These are phyloP conservation scores for Mesopsocus fuscifrons DNA, from an alignment of 2,888 invertebrate genomes.

Conservation along the genomic window DNA sequence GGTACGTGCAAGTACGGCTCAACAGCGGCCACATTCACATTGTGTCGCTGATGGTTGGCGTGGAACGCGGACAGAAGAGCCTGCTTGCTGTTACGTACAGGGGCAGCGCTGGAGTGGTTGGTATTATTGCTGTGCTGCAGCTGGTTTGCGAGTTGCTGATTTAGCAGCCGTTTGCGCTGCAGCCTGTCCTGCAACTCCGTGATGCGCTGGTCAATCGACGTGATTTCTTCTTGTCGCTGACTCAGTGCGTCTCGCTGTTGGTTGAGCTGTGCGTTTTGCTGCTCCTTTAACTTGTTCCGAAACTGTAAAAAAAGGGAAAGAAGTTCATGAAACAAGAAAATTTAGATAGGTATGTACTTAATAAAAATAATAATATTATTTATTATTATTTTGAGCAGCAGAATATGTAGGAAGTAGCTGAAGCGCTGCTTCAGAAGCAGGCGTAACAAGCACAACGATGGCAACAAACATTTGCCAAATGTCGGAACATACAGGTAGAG, in stretches of 20 bases:
- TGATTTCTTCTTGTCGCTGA: slow-evolving; percentile 78
- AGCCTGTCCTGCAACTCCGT: slow-evolving; percentile 83
- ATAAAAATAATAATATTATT: too few relatives aligned
- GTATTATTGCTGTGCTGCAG: slow-evolving; percentile 16
- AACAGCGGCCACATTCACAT: slow-evolving; percentile 70
- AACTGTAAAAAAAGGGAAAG: slow-evolving; percentile 41
- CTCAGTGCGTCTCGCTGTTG: slow-evolving; percentile 76
- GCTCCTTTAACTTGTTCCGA: slow-evolving; percentile 88
- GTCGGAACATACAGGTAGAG: too few relatives aligned
- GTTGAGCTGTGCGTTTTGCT: slow-evolving; percentile 77
- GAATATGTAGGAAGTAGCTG: too few relatives aligned
- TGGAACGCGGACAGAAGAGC: neutral
- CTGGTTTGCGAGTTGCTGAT: slow-evolving; percentile 49
- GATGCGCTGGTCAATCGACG: slow-evolving; percentile 80
- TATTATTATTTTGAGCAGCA: too few relatives aligned
- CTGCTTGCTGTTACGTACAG: slow-evolving; percentile 9
- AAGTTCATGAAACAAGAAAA: neutral
- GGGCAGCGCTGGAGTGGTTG: slow-evolving; percentile 20
- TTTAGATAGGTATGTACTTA: too few relatives aligned
- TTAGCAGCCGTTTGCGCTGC: slow-evolving; percentile 70
- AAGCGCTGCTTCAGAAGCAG: too few relatives aligned
- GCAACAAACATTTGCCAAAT: too few relatives aligned
- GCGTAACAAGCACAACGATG: too few relatives aligned
- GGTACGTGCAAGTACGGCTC: slow-evolving; percentile 79
- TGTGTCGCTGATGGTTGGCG: slow-evolving; percentile 15